A percentile compares a stretch with the other conserved stretches of the same genome.
These are phyloP conservation scores for Mylabris sibirica DNA, from an alignment of 2,888 invertebrate species.

Conservation along the genomic window DNA sequence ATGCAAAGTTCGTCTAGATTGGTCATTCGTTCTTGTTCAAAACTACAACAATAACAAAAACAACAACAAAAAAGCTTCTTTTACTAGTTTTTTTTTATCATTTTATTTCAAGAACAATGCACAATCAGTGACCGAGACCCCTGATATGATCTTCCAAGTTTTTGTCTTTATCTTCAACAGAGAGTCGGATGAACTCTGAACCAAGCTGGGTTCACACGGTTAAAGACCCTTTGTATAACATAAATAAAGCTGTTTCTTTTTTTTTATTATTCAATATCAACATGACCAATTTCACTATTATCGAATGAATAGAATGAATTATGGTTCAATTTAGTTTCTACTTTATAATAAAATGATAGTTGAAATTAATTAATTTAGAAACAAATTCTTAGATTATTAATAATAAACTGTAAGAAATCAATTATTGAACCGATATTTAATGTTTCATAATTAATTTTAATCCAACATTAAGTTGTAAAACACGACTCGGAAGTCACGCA, in stretches of 20 bases:
- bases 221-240: constrained; percentile 14
- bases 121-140: constrained; percentile 15
- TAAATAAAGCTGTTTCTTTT: neutral
- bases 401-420: too few relatives aligned
- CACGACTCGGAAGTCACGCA: too few relatives aligned
- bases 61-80: neutral
- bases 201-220: constrained; percentile 18
- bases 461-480: too few relatives aligned
- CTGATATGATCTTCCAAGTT: constrained; percentile 16
- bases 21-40: neutral
- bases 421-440: too few relatives aligned
- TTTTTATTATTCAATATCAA: neutral
- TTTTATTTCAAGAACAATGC: constrained; percentile 14
- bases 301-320: neutral
- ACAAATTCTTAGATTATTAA: too few relatives aligned
- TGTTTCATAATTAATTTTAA: too few relatives aligned
- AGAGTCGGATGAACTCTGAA: constrained; percentile 17
- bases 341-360: too few relatives aligned
- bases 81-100: neutral
- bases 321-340: too few relatives aligned
- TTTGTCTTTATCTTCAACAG: constrained; percentile 10
- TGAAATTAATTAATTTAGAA: too few relatives aligned
- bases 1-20: constrained; percentile 12
- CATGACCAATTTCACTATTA: neutral
- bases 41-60: constrained; percentile 1